Percentiles rank a stretch among this genome's conserved stretches.
These are phyloP conservation scores for Therioaphis trifolii DNA, from an alignment of 2,888 invertebrate species.

Conservation along the genomic window DNA sequence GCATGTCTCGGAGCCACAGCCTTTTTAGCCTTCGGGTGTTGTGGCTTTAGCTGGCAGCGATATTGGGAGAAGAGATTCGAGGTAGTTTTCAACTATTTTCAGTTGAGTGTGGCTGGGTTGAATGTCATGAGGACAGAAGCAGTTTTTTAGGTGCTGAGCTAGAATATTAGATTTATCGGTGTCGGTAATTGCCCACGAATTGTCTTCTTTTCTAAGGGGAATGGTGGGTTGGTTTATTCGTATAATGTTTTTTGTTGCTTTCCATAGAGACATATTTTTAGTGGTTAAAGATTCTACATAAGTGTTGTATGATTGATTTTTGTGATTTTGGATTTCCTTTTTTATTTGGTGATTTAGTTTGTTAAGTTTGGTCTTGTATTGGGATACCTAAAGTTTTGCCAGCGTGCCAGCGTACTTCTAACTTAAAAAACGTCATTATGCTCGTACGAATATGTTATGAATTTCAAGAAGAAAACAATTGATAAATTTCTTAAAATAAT, in stretches of 20 bases:
- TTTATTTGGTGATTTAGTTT: background rate
- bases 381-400: slow-evolving; percentile 5
- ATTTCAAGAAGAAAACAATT: too few species aligned
- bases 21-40: too few species aligned
- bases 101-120: slow-evolving; percentile 6
- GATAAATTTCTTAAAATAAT: too few species aligned
- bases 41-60: background rate
- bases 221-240: background rate
- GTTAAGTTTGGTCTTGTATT: slow-evolving; percentile 1
- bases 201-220: slow-evolving; percentile 1
- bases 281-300: too few species aligned
- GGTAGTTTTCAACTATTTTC: background rate
- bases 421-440: too few species aligned
- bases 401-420: too few species aligned
- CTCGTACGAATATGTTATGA: too few species aligned
- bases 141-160: slow-evolving; percentile 8
- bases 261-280: slow-evolving; percentile 8
- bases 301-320: slow-evolving; percentile 8
- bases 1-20: too few species aligned
- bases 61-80: background rate
- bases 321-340: background rate
- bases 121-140: slow-evolving; percentile 5
- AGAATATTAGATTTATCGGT: slow-evolving; percentile 1
- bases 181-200: background rate
- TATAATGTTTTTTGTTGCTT: background rate